Evolutionary conservation across 2,113 vertebrate genomes (phyloP), one percentile per base, ranked within the genome.

Genomic region (Macroglossus sobrinus): DNA sequence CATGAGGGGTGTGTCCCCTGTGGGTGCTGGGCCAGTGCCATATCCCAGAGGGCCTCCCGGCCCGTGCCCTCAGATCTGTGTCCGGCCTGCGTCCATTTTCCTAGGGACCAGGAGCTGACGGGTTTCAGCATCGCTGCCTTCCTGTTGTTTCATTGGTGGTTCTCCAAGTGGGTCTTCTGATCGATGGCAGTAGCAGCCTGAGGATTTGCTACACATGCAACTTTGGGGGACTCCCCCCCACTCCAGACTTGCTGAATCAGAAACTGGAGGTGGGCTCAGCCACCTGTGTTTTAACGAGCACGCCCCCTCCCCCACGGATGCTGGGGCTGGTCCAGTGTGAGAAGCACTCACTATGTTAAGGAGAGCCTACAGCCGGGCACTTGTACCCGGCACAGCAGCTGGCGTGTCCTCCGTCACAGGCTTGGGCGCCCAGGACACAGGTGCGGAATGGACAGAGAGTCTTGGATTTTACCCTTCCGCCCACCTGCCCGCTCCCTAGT

Each of bases 31-130:
- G 71, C 38, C 10, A 1, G 4, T 72, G 19, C 1, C 8, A 0
- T 3, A 0, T 21, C 15, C 84, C 38, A 10, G 19, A 10, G 40
- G 19, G 59, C 2, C 0, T 33, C 5, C 0, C 30, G 85, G 35
- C n/a, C 1, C 45, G 28, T 43, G 15, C 40, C 55, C 33, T 14
- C 0, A 5, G 21, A 12, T 12, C 26, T 21, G 45, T 30, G 78
- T 50, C 88, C 0, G 5, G 1, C 0, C n/a, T 8, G 5, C 1
- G 8, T 12, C 40, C 4, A 0, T 45, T 19, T 55, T 35, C 30
- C 4, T 0, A 2, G 43, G 55, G 35, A 38, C n/a, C 9, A 43
- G 16, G 55, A 30, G n/a, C 28, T 1, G 14, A 11, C 1, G 26
- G 16, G 10, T 15, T 63, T 15, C 47, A 21, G 18, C 4, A 21